Evolutionary conservation across 2,113 vertebrate species (phyloP), one percentile per base, ranked within the genome.

Genomic region (Pholis gunnellus): DNA sequence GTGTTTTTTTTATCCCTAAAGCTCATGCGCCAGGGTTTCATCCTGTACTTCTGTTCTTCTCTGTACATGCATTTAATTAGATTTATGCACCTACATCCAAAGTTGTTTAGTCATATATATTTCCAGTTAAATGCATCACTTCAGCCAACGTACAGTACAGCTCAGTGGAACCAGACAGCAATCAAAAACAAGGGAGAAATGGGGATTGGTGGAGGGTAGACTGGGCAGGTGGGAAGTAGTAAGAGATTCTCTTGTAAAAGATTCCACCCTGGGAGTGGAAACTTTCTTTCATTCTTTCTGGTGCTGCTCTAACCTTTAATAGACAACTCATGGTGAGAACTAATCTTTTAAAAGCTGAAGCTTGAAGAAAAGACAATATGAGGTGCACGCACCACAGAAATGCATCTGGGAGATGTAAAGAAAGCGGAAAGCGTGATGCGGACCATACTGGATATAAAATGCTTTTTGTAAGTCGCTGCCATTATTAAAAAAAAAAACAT

Each of bases 261-360:
- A 88, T 90, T 93, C 88, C 83, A 84, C 86, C 78, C 44, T 44
- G 48, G 75, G 70, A 87, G 77, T 91, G 91, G 93, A 92, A 93
- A 90, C 61, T 84, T 82, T 85, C 77, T 64, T 71, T 83, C 59
- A 9, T 63, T 81, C 27, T 60, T 65, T 80, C 76, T 81, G 77
- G 50, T 82, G 74, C 84, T 67, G 72, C 78, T 84, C 63, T 75
- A 87, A 89, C 66, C 79, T 89, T 89, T 88, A 84, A 90, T 82
- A 88, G 87, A 85, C 67, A 88, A 86, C 78, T 81, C 78, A 66
- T 17, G 64, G 89, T 87, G 86, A 90, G 87, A 91, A 85, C 81
- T 56, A 71, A 88, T 84, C 90, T 83, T 74, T 72, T 89, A 86
- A 92, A 91, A 92, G 72, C 73, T 46, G 14, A 57, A 72, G 63